A percentile compares a stretch with the other conserved stretches of the same genome.
phyloP scores from a whole-genome alignment of 1,140 invertebrate genomes.

The Linepithema humile region DNA sequence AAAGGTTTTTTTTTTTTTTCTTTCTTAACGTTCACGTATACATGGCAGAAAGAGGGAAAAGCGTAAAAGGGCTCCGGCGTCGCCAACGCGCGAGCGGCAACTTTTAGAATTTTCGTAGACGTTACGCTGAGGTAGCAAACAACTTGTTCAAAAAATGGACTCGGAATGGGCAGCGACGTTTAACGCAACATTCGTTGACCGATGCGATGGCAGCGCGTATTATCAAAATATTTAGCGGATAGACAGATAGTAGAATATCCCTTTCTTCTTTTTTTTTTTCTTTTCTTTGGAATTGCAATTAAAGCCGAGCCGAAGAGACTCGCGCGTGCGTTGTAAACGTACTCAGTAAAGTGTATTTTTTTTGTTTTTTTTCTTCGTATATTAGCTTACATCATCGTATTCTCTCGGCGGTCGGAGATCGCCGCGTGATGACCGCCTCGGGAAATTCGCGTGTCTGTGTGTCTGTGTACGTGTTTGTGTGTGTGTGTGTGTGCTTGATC shows the following conservation, averaged over 20 bases:
- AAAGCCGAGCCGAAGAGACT: conserved; percentile 10
- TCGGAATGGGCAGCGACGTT: conserved; percentile 56
- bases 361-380: conserved; percentile 39
- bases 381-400: conserved; percentile 60
- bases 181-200: conserved; percentile 39
- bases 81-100: conserved; percentile 27
- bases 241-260: conserved; percentile 9
- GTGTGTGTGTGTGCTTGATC: conserved; percentile 51
- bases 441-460: conserved; percentile 54
- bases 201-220: conserved; percentile 53
- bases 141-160: conserved; percentile 57
- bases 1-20: no score
- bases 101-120: conserved; percentile 46
- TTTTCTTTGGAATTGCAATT: neutral
- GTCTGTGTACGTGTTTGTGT: no score
- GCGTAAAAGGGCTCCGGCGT: conserved; percentile 28
- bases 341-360: conserved; percentile 78
- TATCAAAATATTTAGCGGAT: conserved; percentile 52
- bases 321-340: conserved; percentile 75
- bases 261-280: neutral
- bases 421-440: neutral
- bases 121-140: conserved; percentile 69
- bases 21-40: no score
- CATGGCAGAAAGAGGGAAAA: neutral
- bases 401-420: conserved; percentile 50